Conservation (phyloP, 2,113 vertebrate genomes). For the Lycaon pictus region DNA sequence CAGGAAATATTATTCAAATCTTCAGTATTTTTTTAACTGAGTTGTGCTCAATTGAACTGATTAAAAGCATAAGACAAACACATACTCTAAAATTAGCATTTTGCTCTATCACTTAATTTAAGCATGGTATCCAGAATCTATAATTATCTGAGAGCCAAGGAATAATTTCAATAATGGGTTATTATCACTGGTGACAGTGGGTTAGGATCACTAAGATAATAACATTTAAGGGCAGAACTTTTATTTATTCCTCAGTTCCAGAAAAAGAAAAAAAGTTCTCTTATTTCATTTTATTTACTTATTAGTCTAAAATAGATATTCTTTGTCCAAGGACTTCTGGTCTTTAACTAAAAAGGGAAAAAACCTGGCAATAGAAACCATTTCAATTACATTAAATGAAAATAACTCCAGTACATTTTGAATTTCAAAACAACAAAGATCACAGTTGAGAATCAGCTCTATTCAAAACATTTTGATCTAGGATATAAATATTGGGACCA, state of each 20-base stretch:
- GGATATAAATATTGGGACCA: constrained; percentile 67
- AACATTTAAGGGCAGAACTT: background rate
- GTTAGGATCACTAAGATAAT: background rate
- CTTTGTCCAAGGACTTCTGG: constrained; percentile 28
- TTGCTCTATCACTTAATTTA: constrained; percentile 18
- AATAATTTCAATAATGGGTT: constrained; percentile 14
- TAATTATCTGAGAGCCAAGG: background rate
- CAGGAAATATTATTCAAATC: constrained; percentile 44
- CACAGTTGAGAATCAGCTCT: constrained; percentile 39
- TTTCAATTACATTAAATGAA: constrained; percentile 67
- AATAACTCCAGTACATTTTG: constrained; percentile 56
- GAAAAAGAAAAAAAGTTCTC: background rate
- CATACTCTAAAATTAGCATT: constrained; percentile 51
- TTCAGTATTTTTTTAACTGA: constrained; percentile 35
- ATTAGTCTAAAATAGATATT: constrained; percentile 28
- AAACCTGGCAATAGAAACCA: background rate
- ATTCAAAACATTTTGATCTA: constrained; percentile 73
- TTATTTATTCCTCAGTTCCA: background rate
- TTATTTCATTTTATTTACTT: constrained; percentile 20
- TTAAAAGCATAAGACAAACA: background rate
- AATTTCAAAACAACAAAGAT: constrained; percentile 67
- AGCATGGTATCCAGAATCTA: background rate
- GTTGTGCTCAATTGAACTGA: constrained; percentile 53
- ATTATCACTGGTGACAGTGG: background rate
- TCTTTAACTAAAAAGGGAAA: constrained; percentile 26